Evolutionary conservation across 2,797 vertebrate species (phyloP), one percentile per base, ranked within the genome.

Genomic region (Acropternis orthonyx): DNA sequence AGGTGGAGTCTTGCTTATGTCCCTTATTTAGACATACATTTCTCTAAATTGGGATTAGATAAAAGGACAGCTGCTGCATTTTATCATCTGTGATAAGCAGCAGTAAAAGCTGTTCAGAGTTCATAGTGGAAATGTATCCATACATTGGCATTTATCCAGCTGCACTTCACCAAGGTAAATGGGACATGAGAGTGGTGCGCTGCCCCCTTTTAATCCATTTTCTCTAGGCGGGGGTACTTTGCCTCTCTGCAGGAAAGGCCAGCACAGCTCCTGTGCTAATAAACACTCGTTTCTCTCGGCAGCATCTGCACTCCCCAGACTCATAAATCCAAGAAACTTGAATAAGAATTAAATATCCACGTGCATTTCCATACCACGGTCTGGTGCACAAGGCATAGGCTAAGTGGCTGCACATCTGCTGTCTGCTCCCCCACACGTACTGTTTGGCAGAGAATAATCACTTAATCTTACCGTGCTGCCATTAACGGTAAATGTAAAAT

Each of bases 291-390:
- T 93, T 90, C 87, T 97, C 85, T 80, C 58, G 72, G 91, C 76
- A 89, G 85, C 73, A 75, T 75, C 73, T 90, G 93, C 0, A 5
- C 85, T 89, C 92, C 55, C 81, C 91, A 95, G 95, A 81, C 89
- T 84, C 91, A 78, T 92, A 91, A 94, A 96, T 96, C 91, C 94
- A 92, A 88, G 91, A 66, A 93, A 88, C 88, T 81, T 88, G 87
- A 95, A 84, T 88, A 86, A 75, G 93, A 94, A 92, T 93, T 88
- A 95, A 97, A 94, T 88, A 94, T 78, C 82, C 82, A 44, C 48
- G 32, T n/a, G 16, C 48, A 34, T 88, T 91, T 96, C 82, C 87
- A 85, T 44, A 37, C 13, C 85, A 63, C 0, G 6, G 87, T 59
- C 89, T 96, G 89, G 78, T 91, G 62, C 37, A 8, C 69, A 83